Evolutionary conservation across 2,797 vertebrate species (phyloP).

Genomic region (Acanthurus leucopareius): DNA sequence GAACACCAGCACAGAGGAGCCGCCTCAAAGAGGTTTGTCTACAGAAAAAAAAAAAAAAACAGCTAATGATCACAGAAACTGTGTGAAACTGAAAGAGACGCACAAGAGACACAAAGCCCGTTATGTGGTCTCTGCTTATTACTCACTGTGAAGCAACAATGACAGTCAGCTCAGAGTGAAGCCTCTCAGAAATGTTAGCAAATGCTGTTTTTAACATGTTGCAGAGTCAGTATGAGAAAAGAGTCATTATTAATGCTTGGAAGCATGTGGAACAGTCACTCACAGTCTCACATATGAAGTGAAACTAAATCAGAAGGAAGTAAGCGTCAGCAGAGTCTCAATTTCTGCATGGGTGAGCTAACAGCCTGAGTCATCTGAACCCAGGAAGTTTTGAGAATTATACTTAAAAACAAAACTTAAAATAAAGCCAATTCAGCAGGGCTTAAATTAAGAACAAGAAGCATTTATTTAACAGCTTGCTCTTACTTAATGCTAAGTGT

Average conservation of each 20-base stretch:
- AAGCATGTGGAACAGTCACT: slow-evolving; percentile 2
- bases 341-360: slow-evolving; percentile 16
- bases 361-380: slow-evolving; percentile 41
- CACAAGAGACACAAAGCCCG: neutral
- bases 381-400: neutral
- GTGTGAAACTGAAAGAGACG: neutral
- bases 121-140: slow-evolving; percentile 3
- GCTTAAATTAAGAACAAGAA: neutral
- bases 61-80: neutral
- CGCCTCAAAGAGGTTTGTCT: slow-evolving; percentile 87
- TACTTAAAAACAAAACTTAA: neutral
- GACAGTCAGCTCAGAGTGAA: neutral
- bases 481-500: neutral
- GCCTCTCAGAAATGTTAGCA: neutral
- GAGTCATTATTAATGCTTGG: neutral
- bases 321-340: neutral
- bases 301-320: slow-evolving; percentile 38
- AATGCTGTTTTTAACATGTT: slow-evolving; percentile 18
- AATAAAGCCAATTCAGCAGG: neutral
- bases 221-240: slow-evolving; percentile 29
- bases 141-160: slow-evolving; percentile 10
- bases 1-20: slow-evolving; percentile 91
- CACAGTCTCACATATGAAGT: slow-evolving; percentile 15
- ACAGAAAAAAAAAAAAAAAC: neutral
- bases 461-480: neutral